Percentiles rank a stretch among this genome's conserved stretches.
Conservation (phyloP, 2,113 vertebrate species). For the Ia io region DNA sequence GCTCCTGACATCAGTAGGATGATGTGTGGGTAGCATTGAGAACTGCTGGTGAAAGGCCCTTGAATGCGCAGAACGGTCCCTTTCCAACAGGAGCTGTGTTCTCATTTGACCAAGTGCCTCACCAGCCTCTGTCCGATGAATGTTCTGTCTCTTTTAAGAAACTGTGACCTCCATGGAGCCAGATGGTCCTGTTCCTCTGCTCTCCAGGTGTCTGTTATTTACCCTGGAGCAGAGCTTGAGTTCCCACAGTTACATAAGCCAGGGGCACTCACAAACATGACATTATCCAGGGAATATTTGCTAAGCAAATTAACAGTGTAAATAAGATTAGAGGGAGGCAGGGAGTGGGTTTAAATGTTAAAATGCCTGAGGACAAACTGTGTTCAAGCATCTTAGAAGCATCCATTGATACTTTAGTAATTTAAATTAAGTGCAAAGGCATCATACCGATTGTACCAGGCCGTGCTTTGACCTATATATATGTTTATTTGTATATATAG, state of each 20-base stretch:
- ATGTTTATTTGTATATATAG: not conserved
- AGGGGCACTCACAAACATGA: slow-evolving; percentile 3
- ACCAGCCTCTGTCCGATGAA: not conserved
- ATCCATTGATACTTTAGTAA: slow-evolving; percentile 3
- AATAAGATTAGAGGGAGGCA: slow-evolving; percentile 37
- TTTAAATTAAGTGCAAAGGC: slow-evolving; percentile 33
- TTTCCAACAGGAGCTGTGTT: not conserved
- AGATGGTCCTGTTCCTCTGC: not conserved
- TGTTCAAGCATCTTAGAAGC: slow-evolving; percentile 31
- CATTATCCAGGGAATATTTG: slow-evolving; percentile 53
- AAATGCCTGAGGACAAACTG: slow-evolving; percentile 42
- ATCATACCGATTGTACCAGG: not conserved
- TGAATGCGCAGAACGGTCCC: not conserved
- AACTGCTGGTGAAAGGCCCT: not conserved
- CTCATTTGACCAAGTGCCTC: not conserved
- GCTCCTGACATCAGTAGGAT: not conserved
- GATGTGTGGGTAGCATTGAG: not conserved
- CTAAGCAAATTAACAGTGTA: slow-evolving; percentile 50
- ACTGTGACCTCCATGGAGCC: not conserved
- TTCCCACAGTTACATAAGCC: not conserved
- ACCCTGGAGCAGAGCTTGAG: not conserved
- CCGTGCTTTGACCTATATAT: not conserved
- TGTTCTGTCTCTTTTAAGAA: not conserved
- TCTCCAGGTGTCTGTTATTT: slow-evolving; percentile 49
- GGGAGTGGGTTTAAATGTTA: slow-evolving; percentile 30